phyloP scores from a whole-genome alignment of 1,140 invertebrate genomes.

The Centruroides sculpturatus region DNA sequence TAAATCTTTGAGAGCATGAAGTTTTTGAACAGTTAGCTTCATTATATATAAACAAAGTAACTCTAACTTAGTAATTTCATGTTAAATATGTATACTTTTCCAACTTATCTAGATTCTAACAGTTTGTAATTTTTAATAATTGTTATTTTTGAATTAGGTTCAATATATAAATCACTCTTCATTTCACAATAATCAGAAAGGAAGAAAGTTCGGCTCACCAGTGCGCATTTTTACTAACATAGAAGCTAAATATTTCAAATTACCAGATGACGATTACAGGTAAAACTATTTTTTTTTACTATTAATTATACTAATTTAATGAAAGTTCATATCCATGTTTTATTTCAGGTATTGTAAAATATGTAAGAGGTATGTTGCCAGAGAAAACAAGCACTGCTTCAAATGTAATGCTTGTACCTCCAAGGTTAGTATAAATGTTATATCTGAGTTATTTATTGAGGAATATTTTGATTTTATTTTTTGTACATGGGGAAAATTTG shows the following conservation, averaged over 20 bases:
- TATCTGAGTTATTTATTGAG: background rate
- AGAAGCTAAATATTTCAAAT: background rate
- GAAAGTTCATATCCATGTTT: background rate
- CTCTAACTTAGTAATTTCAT: too few species aligned
- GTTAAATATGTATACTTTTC: too few species aligned
- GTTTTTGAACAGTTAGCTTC: too few species aligned
- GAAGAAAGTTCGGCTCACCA: background rate
- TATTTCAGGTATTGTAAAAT: constrained; percentile 2
- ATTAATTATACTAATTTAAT: background rate
- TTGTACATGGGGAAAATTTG: background rate
- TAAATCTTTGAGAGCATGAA: too few species aligned
- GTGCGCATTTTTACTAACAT: constrained; percentile 12
- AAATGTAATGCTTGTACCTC: constrained; percentile 8
- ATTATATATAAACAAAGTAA: too few species aligned
- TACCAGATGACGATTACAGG: constrained; percentile 7
- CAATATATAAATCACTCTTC: constrained; percentile 7
- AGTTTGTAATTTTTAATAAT: background rate
- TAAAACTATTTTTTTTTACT: background rate
- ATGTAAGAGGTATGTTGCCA: constrained; percentile 2
- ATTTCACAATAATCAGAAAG: background rate
- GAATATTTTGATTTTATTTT: background rate
- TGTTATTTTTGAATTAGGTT: constrained; percentile 2
- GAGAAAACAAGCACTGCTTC: constrained; percentile 7
- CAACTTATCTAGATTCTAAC: too few species aligned
- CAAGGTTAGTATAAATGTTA: constrained; percentile 4